Percentiles rank a stretch among this genome's conserved stretches.
phyloP scores from a whole-genome alignment of 2,888 invertebrate species.

The Oegoconia quadripuncta region DNA sequence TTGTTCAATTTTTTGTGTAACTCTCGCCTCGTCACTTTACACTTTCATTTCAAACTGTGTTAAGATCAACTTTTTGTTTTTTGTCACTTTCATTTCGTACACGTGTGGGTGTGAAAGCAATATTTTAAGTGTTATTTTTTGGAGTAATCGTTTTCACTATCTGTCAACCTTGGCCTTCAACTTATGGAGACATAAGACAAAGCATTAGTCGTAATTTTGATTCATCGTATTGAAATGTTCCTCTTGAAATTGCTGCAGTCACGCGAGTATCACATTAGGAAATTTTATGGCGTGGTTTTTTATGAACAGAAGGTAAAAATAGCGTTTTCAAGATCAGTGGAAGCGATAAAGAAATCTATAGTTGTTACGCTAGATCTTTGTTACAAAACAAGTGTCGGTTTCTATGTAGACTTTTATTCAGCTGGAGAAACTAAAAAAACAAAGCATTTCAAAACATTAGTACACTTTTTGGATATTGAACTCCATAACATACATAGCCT shows the following conservation, averaged over 20 bases:
- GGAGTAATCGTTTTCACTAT: conserved; percentile 18
- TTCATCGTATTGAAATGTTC: conserved; percentile 23
- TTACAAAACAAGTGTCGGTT: too few relatives aligned
- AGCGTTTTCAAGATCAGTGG: too few relatives aligned
- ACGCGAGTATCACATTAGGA: conserved; percentile 29
- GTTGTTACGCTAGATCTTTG: too few relatives aligned
- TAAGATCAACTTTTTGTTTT: conserved; percentile 13
- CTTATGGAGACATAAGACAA: conserved; percentile 19
- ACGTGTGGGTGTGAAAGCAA: conserved; percentile 17
- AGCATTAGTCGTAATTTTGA: conserved; percentile 18
- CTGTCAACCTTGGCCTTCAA: conserved; percentile 26
- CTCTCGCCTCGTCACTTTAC: conserved; percentile 38
- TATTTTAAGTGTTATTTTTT: conserved; percentile 11
- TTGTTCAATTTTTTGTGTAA: conserved; percentile 20
- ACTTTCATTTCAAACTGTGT: conserved; percentile 36
- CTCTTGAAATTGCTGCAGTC: conserved; percentile 20
- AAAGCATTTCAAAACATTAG: too few relatives aligned
- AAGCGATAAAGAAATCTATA: too few relatives aligned
- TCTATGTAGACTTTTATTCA: too few relatives aligned
- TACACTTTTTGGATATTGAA: too few relatives aligned
- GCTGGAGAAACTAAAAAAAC: too few relatives aligned
- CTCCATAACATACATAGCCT: too few relatives aligned
- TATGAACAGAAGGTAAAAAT: too few relatives aligned
- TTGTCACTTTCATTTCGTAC: conserved; percentile 24
- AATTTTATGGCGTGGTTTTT: background rate